Evolutionary conservation across 2,797 vertebrate species (phyloP), one percentile per base, ranked within the genome.

Genomic region (Fratercula arctica): DNA sequence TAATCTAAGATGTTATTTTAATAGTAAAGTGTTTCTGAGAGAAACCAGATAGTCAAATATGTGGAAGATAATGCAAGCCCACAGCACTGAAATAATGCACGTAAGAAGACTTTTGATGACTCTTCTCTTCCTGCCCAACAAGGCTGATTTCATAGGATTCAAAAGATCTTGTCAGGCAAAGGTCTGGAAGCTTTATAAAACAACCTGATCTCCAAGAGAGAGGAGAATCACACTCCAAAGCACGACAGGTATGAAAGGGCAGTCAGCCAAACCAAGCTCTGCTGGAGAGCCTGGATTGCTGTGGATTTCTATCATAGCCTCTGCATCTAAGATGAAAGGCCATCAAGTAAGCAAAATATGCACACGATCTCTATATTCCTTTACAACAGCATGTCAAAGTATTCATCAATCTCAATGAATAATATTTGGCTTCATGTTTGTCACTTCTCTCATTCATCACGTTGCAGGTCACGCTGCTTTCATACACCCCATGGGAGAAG

Each of bases 401-500:
- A 43, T 66, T 87, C 67, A 70, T 77, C 83, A 70, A 77, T 92
- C 43, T 81, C 43, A 45, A 6, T 45, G 56, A 96, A 56, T 63
- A 76, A 53, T 37, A 60, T 79, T 37, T 82, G 67, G 39, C 63
- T 82, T 70, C 31, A 24, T 15, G 64, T 89, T 89, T 92, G 81
- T 87, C 89, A 79, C 54, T 10, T 69, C 5, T 70, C n/a, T 69
- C 9, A 1, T 33, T 39, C 48, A 41, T 60, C 56, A 60, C 13
- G 1, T n/a, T 74, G 35, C 77, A 76, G 76, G 59, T 68, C 73
- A 59, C 3, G 0, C 51, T 82, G 77, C 74, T 81, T 69, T 82
- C 93, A 50, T 53, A 39, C 16, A 24, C 24, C 63, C 67, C 81
- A 9, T 46, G 94, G 93, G 92, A 93, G 86, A 95, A 93, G 88